Percentiles rank a stretch among this genome's conserved stretches.
Evolutionary conservation across 2,888 invertebrate genomes (phyloP).

Genomic region (Empis livida): DNA sequence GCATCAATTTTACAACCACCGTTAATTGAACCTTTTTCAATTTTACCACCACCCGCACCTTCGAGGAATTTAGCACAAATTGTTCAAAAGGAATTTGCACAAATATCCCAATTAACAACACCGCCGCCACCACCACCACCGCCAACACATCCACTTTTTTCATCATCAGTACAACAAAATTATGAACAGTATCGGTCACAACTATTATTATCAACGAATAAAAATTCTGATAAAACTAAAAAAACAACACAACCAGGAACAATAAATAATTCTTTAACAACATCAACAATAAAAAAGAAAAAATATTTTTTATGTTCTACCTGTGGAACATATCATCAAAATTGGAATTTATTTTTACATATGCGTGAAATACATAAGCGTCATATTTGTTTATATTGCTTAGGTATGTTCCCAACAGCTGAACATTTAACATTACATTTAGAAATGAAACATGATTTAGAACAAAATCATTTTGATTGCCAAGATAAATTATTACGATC

Average conservation of each 20-base stretch:
- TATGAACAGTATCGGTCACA: too few species aligned
- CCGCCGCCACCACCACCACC: neutral
- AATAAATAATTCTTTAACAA: neutral
- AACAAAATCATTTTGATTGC: conserved; percentile 52
- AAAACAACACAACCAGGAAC: too few species aligned
- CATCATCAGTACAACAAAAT: conserved; percentile 16
- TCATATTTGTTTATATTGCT: conserved; percentile 70
- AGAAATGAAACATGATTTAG: conserved; percentile 62
- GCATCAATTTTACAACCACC: too few species aligned
- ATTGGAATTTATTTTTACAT: conserved; percentile 74
- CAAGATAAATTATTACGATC: conserved; percentile 53
- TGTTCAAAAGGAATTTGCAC: too few species aligned
- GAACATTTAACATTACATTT: conserved; percentile 68
- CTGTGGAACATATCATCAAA: conserved; percentile 73
- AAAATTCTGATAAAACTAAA: too few species aligned
- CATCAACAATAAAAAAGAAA: conserved; percentile 15
- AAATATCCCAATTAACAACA: too few species aligned
- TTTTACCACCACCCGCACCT: too few species aligned
- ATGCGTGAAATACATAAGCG: conserved; percentile 72
- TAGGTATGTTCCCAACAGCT: conserved; percentile 69
- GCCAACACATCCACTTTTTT: neutral
- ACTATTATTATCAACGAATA: too few species aligned
- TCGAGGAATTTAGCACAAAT: too few species aligned
- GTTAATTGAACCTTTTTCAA: too few species aligned
- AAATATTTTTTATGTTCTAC: conserved; percentile 72